Percentiles rank a stretch among this genome's conserved stretches.
Evolutionary conservation across 2,113 vertebrate species (phyloP).

Genomic region (Actenoides lindsayi): DNA sequence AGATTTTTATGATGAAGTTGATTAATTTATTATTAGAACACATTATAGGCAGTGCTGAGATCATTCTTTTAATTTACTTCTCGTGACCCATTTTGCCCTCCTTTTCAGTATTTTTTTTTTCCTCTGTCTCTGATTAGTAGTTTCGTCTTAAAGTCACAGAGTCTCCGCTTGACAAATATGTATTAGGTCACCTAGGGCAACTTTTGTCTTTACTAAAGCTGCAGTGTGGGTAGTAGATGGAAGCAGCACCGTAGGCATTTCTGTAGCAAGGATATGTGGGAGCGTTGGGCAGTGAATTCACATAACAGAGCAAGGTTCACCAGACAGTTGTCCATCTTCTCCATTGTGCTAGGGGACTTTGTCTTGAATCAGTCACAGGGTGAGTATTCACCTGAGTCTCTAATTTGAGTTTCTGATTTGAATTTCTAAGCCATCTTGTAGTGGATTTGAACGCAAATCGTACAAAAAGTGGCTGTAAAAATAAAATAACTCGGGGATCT

Average conservation of each 20-base stretch:
- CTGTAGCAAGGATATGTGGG: background rate
- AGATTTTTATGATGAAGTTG: slow-evolving; percentile 19
- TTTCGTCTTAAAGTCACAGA: background rate
- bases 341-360: background rate
- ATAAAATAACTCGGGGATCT: background rate
- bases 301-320: background rate
- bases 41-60: background rate
- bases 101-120: background rate
- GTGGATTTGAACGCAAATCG: background rate
- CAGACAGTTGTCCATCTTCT: background rate
- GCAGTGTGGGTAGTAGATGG: background rate
- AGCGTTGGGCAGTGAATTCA: background rate
- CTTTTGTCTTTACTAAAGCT: background rate
- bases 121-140: background rate
- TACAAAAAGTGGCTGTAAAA: background rate
- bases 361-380: background rate
- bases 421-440: background rate
- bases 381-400: background rate
- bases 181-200: background rate
- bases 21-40: slow-evolving; percentile 52
- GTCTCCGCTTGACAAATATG: background rate
- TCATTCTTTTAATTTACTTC: slow-evolving; percentile 12
- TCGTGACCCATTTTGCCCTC: slow-evolving; percentile 12
- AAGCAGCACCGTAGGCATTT: rapidly evolving
- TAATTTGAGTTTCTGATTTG: background rate